Base-by-base conservation (phyloP, 1,140 invertebrate genomes). In the Drosophila kohkoa region DNA sequence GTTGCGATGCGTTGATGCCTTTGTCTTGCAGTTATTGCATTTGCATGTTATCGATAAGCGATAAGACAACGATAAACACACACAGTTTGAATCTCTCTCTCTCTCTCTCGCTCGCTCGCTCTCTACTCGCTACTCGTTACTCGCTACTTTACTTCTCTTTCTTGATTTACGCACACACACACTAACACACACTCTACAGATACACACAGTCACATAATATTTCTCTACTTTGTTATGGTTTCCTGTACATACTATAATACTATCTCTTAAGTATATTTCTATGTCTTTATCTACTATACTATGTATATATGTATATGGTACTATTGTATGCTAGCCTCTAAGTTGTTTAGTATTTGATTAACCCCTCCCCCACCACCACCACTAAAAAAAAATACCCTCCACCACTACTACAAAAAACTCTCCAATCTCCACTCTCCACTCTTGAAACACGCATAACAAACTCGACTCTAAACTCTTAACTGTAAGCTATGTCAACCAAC, bases 291-390 rank as follows among this genome's bases (percentile, higher is more conserved):
- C 58, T 4, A 25, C 20, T 25, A 25, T 25, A 25, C 20, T 80
- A 77, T 82, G 63, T 78, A 63, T 81, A 76, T 70, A 74, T 81
- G 73, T 70, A 74, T 62, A 57, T 57, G 15, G 20, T 20, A 59
- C 48, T 45, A 67, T 58, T 72, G 55, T 75, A 78, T 67, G 41
- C 76, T 82, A 87, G 82, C 57, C 62, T 77, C 80, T 88, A 87
- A 87, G 82, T 80, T 87, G 76, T 77, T 65, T 82, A 75, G 60
- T 76, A 70, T 46, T 76, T 60, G 32, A 69, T 28, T 35, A 67
- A 25, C 20, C 20, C 41, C 41, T n/a, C n/a, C 7, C 41, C 41
- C 41, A n/a, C 25, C 46, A 78, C 62, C 5, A 52, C 48, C 48
- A 76, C 51, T 48, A 6, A 20, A 6, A 6, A 16, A 48, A 48